Evolutionary conservation across 2,888 invertebrate species (phyloP).

Genomic region (Caenorhabditis uteleia): DNA sequence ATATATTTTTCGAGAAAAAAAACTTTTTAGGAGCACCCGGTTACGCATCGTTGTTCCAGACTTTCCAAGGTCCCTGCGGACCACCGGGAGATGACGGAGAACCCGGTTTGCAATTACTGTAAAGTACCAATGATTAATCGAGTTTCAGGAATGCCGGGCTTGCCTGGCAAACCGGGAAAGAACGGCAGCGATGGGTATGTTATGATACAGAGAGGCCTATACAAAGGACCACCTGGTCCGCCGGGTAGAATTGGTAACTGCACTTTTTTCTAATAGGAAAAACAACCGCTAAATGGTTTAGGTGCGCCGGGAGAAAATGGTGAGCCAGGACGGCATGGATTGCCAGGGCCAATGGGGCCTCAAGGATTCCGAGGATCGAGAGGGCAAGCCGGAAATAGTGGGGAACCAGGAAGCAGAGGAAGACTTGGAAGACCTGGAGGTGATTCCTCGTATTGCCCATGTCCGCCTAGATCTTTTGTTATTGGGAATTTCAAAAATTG

Average conservation of each 20-base stretch:
- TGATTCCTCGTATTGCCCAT: slow-evolving; percentile 24
- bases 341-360: slow-evolving; percentile 37
- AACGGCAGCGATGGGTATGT: no score
- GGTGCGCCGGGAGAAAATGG: slow-evolving; percentile 25
- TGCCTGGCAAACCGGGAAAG: slow-evolving; percentile 14
- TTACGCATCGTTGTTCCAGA: no score
- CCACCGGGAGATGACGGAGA: no score
- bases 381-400: slow-evolving; percentile 30
- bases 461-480: slow-evolving; percentile 20
- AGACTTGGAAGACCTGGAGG: slow-evolving; percentile 32
- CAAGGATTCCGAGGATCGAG: slow-evolving; percentile 29
- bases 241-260: slow-evolving; percentile 10
- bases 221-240: slow-evolving; percentile 26
- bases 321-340: slow-evolving; percentile 30
- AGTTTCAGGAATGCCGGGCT: no score
- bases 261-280: no score
- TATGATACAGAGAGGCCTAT: no score
- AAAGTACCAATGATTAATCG: no score
- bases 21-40: slow-evolving; percentile 11
- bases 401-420: slow-evolving; percentile 35
- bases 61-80: no score
- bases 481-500: slow-evolving; percentile 12
- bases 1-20: neutral
- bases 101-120: no score
- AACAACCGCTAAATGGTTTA: no score